Conservation (phyloP, 2,888 invertebrate genomes). For the Tanaodytes sp. region DNA sequence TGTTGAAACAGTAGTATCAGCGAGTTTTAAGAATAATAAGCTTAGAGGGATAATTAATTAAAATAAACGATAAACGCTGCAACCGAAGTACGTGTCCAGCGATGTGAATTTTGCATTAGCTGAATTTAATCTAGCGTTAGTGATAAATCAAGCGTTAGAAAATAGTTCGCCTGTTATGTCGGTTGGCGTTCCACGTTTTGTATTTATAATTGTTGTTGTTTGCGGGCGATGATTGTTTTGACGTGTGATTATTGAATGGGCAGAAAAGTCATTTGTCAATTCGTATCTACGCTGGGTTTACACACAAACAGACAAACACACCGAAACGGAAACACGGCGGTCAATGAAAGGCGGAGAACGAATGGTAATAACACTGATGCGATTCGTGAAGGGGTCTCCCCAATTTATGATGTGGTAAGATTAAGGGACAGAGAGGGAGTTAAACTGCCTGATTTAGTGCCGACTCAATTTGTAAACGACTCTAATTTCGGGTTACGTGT, state of each 20-base stretch:
- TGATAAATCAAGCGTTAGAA: constrained; percentile 13
- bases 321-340: too few relatives aligned
- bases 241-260: neutral
- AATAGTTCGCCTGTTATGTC: too few relatives aligned
- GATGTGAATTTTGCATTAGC: constrained; percentile 13
- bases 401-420: constrained; percentile 42
- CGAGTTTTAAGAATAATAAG: constrained; percentile 20
- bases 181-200: too few relatives aligned
- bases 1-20: constrained; percentile 1
- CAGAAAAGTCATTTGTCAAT: constrained; percentile 9
- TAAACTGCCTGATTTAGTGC: constrained; percentile 35
- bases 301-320: constrained; percentile 8
- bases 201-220: too few relatives aligned
- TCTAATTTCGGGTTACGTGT: constrained; percentile 18
- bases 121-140: constrained; percentile 12
- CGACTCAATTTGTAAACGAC: constrained; percentile 28
- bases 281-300: too few relatives aligned
- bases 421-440: constrained; percentile 24
- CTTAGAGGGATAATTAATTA: constrained; percentile 25
- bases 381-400: constrained; percentile 22
- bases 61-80: constrained; percentile 21
- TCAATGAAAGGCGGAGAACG: constrained; percentile 21
- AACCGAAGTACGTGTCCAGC: neutral
- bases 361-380: constrained; percentile 27
- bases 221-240: too few relatives aligned